Conservation (phyloP, 1,140 invertebrate genomes). For the Drosophila bocqueti region DNA sequence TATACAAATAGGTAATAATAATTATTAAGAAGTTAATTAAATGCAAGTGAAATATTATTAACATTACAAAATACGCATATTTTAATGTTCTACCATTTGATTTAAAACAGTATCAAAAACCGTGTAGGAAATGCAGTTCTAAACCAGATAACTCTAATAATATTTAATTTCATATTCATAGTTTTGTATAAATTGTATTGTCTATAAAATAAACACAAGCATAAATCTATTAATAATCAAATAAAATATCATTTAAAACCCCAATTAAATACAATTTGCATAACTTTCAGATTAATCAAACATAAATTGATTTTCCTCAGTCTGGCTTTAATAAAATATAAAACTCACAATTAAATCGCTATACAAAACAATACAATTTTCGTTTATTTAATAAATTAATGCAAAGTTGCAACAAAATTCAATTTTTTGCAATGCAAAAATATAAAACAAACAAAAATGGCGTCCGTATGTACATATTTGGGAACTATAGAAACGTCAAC, state of each 20-base stretch:
- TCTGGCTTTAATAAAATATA: too few species aligned
- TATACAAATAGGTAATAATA: too few species aligned
- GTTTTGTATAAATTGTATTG: neutral
- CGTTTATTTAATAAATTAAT: neutral
- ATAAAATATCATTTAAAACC: neutral
- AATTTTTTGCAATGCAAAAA: conserved; percentile 37
- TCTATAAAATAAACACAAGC: neutral
- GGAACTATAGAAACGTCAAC: conserved; percentile 30
- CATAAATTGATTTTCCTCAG: neutral
- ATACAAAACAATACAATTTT: neutral
- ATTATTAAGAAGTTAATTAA: too few species aligned
- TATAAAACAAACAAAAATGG: conserved; percentile 71
- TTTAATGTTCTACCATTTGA: neutral
- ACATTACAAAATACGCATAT: neutral
- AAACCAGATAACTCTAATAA: too few species aligned
- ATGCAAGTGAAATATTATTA: too few species aligned
- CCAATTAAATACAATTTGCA: neutral
- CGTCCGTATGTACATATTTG: conserved; percentile 31
- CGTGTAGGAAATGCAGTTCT: too few species aligned
- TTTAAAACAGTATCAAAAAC: too few species aligned
- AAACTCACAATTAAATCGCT: neutral
- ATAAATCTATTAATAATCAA: neutral
- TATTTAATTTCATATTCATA: neutral
- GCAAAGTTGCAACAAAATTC: neutral
- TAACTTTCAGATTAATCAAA: too few species aligned